phyloP scores from a whole-genome alignment of 2,888 invertebrate genomes.

The Drosophila robusta region DNA sequence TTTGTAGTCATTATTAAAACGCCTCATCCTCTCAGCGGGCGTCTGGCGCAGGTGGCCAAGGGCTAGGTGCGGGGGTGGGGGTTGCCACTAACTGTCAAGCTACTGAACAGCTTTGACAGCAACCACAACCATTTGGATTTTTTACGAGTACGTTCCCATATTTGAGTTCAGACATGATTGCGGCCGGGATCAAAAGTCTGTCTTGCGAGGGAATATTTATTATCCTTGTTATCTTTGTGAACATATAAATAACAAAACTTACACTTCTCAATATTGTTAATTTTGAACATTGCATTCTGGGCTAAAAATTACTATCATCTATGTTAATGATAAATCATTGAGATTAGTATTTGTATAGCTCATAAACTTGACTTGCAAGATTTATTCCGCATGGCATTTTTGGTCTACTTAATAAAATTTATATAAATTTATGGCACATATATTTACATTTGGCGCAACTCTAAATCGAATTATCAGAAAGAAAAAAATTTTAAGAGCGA shows the following conservation, averaged over 20 bases:
- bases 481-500: background rate
- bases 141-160: background rate
- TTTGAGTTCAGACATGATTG: background rate
- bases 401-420: background rate
- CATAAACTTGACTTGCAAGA: background rate
- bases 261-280: no score
- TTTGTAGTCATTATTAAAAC: conserved; percentile 62
- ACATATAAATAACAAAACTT: no score
- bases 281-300: no score
- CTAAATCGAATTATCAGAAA: conserved; percentile 24
- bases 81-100: conserved; percentile 40
- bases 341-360: background rate
- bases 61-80: background rate
- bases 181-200: background rate
- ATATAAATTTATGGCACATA: conserved; percentile 13
- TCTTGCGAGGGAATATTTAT: no score
- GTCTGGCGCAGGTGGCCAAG: background rate
- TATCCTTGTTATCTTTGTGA: no score
- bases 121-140: conserved; percentile 14
- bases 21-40: conserved; percentile 7
- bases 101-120: conserved; percentile 14
- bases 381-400: background rate
- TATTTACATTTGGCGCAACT: conserved; percentile 16
- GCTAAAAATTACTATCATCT: no score
- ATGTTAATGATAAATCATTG: no score